phyloP scores from a whole-genome alignment of 2,888 invertebrate species.

The Andrena camellia region DNA sequence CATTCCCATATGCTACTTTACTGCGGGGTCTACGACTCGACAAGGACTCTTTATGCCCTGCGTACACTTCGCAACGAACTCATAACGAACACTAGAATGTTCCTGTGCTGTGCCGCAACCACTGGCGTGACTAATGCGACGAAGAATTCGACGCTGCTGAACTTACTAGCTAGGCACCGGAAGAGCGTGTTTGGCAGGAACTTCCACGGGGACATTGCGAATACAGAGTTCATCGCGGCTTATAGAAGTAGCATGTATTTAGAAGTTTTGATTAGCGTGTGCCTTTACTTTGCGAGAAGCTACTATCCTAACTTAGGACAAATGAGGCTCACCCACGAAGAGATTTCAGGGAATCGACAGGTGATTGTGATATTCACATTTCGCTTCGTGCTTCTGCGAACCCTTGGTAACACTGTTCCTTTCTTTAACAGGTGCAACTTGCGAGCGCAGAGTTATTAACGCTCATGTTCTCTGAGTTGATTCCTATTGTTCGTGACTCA shows the following conservation, averaged over 20 bases:
- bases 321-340: constrained; percentile 88
- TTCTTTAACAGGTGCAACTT: constrained; percentile 88
- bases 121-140: constrained; percentile 88
- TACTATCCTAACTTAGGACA: constrained; percentile 91
- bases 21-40: constrained; percentile 91
- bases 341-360: constrained; percentile 90
- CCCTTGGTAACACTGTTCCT: constrained; percentile 14
- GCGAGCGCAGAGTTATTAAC: constrained; percentile 91
- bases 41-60: constrained; percentile 91
- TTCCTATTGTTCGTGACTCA: constrained; percentile 91
- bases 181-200: constrained; percentile 92
- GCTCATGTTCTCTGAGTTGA: constrained; percentile 90
- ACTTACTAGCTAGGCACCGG: constrained; percentile 90
- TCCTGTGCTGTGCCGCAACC: constrained; percentile 91
- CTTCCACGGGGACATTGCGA: constrained; percentile 88
- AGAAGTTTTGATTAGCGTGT: constrained; percentile 91
- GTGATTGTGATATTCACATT: constrained; percentile 69
- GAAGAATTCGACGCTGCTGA: constrained; percentile 87
- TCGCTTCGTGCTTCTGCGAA: not conserved
- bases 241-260: constrained; percentile 93
- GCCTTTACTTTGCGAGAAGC: constrained; percentile 92
- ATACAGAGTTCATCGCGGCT: constrained; percentile 89
- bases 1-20: constrained; percentile 95
- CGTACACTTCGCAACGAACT: constrained; percentile 91
- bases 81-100: constrained; percentile 89